Evolutionary conservation across 2,113 vertebrate species (phyloP).

Genomic region (Noturus placidus): DNA sequence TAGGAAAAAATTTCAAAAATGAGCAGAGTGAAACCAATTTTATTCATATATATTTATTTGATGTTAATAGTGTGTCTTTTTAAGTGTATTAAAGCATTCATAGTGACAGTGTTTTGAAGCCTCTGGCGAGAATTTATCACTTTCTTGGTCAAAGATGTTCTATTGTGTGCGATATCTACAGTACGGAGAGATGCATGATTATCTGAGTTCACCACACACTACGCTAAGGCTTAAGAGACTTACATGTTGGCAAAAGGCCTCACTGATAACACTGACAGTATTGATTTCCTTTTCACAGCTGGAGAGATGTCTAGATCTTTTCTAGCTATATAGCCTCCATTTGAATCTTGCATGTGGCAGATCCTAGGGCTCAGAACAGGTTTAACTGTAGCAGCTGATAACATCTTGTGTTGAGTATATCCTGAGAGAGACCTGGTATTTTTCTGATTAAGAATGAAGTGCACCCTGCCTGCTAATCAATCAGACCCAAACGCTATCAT

Average conservation of each 20-base stretch:
- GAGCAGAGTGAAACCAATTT: too few relatives aligned
- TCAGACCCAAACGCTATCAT: background rate
- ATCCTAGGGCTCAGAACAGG: background rate
- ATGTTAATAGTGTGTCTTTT: too few relatives aligned
- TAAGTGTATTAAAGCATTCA: too few relatives aligned
- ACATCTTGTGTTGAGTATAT: slow-evolving; percentile 2
- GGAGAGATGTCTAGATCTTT: background rate
- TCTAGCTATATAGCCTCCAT: background rate
- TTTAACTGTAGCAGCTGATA: slow-evolving; percentile 20
- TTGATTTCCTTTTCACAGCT: slow-evolving; percentile 24
- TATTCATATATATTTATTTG: too few relatives aligned
- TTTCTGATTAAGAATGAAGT: slow-evolving; percentile 9
- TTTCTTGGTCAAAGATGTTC: background rate
- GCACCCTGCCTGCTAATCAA: slow-evolving; percentile 22
- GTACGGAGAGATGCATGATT: background rate
- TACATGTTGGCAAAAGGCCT: slow-evolving; percentile 23
- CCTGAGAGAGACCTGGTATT: slow-evolving; percentile 6
- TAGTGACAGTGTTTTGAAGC: background rate
- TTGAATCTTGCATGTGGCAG: slow-evolving; percentile 13
- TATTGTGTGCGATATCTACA: slow-evolving; percentile 9
- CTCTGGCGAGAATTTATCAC: background rate
- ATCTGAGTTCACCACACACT: slow-evolving; percentile 13
- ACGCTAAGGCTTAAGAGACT: slow-evolving; percentile 3
- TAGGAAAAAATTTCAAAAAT: too few relatives aligned
- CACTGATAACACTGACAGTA: slow-evolving; percentile 17